Evolutionary conservation across 2,113 vertebrate species (phyloP).

Genomic region (Brienomyrus longianalis): DNA sequence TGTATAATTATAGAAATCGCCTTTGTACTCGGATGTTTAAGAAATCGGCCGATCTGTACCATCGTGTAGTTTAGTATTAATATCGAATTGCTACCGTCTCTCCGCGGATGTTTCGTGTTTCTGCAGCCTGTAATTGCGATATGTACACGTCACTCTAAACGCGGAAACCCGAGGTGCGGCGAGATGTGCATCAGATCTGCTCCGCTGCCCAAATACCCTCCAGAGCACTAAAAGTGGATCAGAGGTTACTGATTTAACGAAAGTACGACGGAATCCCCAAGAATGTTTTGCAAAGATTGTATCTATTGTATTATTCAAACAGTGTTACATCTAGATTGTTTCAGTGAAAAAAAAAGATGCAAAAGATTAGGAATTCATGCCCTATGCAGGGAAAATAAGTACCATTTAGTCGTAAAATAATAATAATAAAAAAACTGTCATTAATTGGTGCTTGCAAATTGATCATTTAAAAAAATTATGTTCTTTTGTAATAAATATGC

Average conservation of each 20-base stretch:
- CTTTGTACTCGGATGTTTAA: background rate
- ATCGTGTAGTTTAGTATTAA: background rate
- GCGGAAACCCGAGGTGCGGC: background rate
- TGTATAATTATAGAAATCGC: background rate
- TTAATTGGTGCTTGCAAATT: background rate
- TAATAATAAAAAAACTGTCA: background rate
- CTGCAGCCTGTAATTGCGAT: background rate
- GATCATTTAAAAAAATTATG: background rate
- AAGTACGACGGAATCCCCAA: background rate
- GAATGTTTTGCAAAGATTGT: background rate
- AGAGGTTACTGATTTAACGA: background rate
- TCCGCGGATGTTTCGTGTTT: background rate
- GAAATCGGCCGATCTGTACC: background rate
- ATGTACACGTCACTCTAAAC: constrained; percentile 23
- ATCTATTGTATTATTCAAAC: background rate
- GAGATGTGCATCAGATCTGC: background rate
- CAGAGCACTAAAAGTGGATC: background rate
- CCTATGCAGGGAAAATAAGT: background rate
- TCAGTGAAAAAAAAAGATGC: background rate
- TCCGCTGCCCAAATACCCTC: background rate
- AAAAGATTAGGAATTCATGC: background rate
- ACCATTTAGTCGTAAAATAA: background rate
- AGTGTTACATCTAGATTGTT: background rate
- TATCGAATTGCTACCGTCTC: background rate
- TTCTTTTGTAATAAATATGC: background rate